Base-by-base conservation (phyloP, 1,140 invertebrate species). In the Phthorimaea operculella region DNA sequence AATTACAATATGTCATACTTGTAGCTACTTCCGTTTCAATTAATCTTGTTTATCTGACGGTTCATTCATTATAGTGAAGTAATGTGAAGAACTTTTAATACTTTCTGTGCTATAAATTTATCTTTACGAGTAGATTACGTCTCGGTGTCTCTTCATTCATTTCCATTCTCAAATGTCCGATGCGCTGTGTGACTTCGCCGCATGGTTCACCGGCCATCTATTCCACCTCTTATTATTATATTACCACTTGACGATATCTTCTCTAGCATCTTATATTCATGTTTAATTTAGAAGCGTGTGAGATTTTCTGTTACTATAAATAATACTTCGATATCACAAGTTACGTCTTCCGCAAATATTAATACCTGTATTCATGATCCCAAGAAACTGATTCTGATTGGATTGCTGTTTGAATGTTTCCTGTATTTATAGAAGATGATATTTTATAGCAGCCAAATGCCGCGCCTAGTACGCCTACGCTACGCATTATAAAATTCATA, bases 141-240 rank as follows among this genome's bases (percentile, higher is more conserved):
- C 21, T 28, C 6, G 6, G 21, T 28, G 21, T 28, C 2, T 28
- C 2, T 28, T 28, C 21, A 28, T 28, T 28, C 21, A 28, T 72
- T 72, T 72, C 17, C 21, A 51, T 72, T 72, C 72, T 83, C 74
- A 65, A 63, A 66, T 83, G 56, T 63, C 73, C 57, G 60, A 64
- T 77, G 70, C 70, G 75, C 64, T 66, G 64, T 74, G 70, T 73
- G 69, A 78, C 75, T 76, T 62, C 80, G 78, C 59, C 64, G 64
- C 72, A 78, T 70, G 79, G 65, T 76, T 57, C 70, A 74, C 62
- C 71, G 74, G 69, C 70, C 66, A 74, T 68, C 60, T 59, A 74
- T 47, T 4, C 15, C 44, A 11, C 16, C 6, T 28, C 21, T 4
- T 28, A 28, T 28, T 28, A 28, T 28, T 28, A 28, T 28, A 47